Conservation (phyloP, 1,140 invertebrate species). For the Neodiprion lecontei region DNA sequence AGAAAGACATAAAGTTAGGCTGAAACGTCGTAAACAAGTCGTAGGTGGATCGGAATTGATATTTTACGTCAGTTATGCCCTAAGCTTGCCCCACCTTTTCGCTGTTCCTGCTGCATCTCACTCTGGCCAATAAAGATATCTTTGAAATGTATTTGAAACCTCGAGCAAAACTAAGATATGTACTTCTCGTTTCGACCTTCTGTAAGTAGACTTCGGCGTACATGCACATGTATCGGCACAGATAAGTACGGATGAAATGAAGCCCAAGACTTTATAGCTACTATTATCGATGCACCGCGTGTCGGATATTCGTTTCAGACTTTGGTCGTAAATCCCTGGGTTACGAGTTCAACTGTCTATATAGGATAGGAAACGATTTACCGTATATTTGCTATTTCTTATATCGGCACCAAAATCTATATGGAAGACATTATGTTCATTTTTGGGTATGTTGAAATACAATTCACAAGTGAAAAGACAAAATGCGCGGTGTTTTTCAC, state of each 20-base stretch:
- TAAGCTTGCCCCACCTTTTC: background rate
- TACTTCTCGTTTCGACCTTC: background rate
- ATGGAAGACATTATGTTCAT: too few relatives aligned
- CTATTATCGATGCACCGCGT: background rate
- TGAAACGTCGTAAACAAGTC: constrained; percentile 3
- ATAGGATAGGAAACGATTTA: background rate
- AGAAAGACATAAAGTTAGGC: constrained; percentile 5
- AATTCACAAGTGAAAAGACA: too few relatives aligned
- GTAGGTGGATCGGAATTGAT: constrained; percentile 3
- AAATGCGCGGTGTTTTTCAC: too few relatives aligned
- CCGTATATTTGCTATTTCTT: background rate
- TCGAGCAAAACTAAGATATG: background rate
- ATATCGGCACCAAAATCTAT: too few relatives aligned
- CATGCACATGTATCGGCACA: too few relatives aligned
- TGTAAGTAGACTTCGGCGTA: background rate
- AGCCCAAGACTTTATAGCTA: background rate
- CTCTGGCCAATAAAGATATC: background rate
- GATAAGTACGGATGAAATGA: background rate
- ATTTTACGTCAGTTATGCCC: constrained; percentile 1
- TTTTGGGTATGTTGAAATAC: too few relatives aligned
- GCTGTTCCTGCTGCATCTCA: background rate
- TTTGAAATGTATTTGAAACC: background rate
- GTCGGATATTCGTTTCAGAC: background rate
- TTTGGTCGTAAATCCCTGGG: background rate
- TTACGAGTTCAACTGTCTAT: background rate